Percentiles rank a stretch among this genome's conserved stretches.
Evolutionary conservation across 2,888 invertebrate genomes (phyloP).

Genomic region (Eumacrocentrus americanus): DNA sequence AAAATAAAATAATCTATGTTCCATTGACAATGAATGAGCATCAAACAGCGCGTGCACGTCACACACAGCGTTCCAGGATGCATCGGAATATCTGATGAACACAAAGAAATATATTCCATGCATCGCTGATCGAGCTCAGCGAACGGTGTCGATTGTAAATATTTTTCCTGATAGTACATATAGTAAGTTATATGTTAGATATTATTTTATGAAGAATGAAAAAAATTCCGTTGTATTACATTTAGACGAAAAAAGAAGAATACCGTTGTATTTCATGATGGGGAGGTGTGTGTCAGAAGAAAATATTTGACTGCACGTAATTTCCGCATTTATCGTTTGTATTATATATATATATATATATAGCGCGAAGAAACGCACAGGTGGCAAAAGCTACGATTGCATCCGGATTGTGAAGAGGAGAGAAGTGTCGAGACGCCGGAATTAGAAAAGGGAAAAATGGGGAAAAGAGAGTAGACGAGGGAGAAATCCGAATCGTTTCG

Average conservation of each 20-base stretch:
- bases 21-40: neutral
- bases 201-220: neutral
- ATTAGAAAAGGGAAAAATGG: neutral
- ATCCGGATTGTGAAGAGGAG: neutral
- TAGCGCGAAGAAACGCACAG: neutral
- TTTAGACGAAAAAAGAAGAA: neutral
- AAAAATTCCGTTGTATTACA: neutral
- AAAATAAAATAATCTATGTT: too few species aligned
- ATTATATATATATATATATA: neutral
- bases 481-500: constrained; percentile 21
- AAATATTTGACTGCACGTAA: neutral
- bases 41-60: neutral
- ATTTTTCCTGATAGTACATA: neutral
- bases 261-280: too few species aligned
- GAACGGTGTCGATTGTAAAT: constrained; percentile 33
- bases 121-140: constrained; percentile 35
- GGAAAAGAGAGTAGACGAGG: constrained; percentile 7
- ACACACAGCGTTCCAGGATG: constrained; percentile 24
- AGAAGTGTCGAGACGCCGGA: constrained; percentile 14
- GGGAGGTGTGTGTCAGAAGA: too few species aligned
- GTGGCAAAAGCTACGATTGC: neutral
- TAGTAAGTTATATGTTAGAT: neutral
- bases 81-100: constrained; percentile 1
- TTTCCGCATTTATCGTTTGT: neutral
- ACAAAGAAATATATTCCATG: constrained; percentile 39